These are phyloP conservation scores for Meliscaeva auricollis DNA, from an alignment of 2,888 invertebrate genomes.

Conservation along the genomic window DNA sequence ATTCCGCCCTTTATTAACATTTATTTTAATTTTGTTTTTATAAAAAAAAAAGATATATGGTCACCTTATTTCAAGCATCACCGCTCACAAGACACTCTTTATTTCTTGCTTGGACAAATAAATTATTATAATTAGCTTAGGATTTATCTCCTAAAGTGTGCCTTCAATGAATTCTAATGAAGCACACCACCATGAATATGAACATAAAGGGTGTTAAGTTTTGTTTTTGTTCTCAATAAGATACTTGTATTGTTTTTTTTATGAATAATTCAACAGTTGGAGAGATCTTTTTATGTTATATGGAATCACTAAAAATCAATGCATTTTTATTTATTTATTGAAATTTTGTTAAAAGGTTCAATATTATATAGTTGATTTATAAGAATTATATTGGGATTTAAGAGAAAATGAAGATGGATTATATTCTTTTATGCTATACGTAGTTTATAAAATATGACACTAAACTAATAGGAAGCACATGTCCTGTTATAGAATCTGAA, in stretches of 20 bases:
- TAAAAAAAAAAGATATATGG: constrained; percentile 7
- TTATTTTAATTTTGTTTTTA: no score
- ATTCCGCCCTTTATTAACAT: no score
- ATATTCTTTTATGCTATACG: no score
- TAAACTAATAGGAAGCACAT: no score
- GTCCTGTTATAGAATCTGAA: no score
- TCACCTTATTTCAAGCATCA: constrained; percentile 45
- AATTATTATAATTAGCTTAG: constrained; percentile 68
- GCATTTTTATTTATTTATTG: constrained; percentile 43
- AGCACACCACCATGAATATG: constrained; percentile 2
- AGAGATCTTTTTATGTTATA: constrained; percentile 47
- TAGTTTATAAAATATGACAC: no score
- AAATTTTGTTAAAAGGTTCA: constrained; percentile 14
- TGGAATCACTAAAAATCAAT: constrained; percentile 35
- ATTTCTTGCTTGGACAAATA: constrained; percentile 62
- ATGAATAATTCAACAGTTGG: constrained; percentile 66
- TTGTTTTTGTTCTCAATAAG: constrained; percentile 31
- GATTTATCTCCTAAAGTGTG: constrained; percentile 54
- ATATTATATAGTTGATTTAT: no score
- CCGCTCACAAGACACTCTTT: constrained; percentile 13
- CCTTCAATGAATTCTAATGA: constrained; percentile 59
- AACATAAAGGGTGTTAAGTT: constrained; percentile 14
- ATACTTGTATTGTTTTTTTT: neutral
- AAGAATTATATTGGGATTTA: no score
- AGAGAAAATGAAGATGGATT: no score